These are phyloP conservation scores for Halocynthia roretzi DNA, from an alignment of 23 tunicate genomes.

Conservation along the genomic window DNA sequence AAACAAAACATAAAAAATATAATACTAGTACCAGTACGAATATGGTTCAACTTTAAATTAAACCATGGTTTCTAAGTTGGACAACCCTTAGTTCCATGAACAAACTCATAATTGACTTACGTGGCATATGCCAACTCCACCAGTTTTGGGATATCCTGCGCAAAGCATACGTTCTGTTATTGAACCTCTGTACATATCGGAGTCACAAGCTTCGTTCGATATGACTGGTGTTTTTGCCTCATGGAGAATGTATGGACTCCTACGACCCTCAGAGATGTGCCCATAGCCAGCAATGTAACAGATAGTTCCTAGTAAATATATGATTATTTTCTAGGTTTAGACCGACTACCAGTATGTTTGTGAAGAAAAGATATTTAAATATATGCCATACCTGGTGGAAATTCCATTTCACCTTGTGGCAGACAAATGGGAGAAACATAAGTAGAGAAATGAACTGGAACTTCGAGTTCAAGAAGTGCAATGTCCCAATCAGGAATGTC, in stretches of 20 bases:
- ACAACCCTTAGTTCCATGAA: background rate
- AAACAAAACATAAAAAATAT: background rate
- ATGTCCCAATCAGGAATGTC: constrained; percentile 87
- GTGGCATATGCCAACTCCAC: constrained; percentile 73
- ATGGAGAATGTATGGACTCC: constrained; percentile 9
- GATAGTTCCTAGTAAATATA: constrained; percentile 29
- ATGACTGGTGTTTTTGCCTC: constrained; percentile 61
- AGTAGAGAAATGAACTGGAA: constrained; percentile 35
- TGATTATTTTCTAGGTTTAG: background rate
- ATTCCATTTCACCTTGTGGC: constrained; percentile 45
- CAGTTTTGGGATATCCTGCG: constrained; percentile 65
- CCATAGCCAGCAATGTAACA: constrained; percentile 77
- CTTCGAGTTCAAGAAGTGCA: constrained; percentile 61
- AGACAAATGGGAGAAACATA: constrained; percentile 63
- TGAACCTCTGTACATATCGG: constrained; percentile 17
- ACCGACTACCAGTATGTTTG: background rate
- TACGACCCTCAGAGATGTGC: constrained; percentile 16
- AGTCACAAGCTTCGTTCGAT: constrained; percentile 37
- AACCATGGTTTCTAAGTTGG: background rate
- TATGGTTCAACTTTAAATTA: background rate
- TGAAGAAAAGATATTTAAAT: background rate
- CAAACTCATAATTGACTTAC: constrained; percentile 26
- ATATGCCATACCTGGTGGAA: constrained; percentile 39
- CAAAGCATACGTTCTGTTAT: constrained; percentile 77
- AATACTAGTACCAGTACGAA: background rate